A percentile compares a stretch with the other conserved stretches of the same genome.
Conservation (phyloP, 2,797 vertebrate genomes). For the Poeciliopsis turneri region DNA sequence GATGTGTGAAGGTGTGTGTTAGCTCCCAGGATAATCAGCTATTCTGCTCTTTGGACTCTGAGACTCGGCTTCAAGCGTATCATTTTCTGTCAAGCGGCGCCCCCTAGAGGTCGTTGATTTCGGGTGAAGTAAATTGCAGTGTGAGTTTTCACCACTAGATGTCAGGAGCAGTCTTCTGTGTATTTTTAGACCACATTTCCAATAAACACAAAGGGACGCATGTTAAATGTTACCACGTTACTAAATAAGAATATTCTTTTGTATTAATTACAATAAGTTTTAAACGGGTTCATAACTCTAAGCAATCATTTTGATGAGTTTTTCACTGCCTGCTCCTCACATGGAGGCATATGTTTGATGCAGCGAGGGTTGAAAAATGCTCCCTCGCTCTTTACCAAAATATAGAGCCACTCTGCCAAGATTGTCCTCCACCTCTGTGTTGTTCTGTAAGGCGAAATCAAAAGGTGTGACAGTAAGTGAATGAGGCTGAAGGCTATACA, state of each 20-base stretch:
- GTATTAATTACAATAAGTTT: background rate
- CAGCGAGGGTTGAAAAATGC: background rate
- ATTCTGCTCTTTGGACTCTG: conserved; percentile 13
- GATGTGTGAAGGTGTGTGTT: conserved; percentile 6
- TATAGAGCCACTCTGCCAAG: background rate
- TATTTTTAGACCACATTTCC: background rate
- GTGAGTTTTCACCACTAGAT: conserved; percentile 47
- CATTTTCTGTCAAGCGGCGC: conserved; percentile 33
- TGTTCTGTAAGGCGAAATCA: background rate
- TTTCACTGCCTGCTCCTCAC: background rate
- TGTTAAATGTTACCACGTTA: background rate
- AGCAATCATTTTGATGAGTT: background rate
- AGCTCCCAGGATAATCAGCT: background rate
- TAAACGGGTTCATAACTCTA: background rate
- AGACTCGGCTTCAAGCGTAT: background rate
- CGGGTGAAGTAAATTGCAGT: conserved; percentile 14
- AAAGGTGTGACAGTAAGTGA: conserved; percentile 2
- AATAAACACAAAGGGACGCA: background rate
- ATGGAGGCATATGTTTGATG: background rate
- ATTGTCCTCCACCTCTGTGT: background rate
- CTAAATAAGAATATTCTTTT: background rate
- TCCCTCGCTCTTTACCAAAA: background rate
- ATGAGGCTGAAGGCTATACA: conserved; percentile 4
- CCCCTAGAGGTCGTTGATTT: conserved; percentile 45
- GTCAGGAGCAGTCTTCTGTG: conserved; percentile 22